These are phyloP conservation scores for Lasius platythorax DNA, from an alignment of 2,888 invertebrate genomes.

Conservation along the genomic window DNA sequence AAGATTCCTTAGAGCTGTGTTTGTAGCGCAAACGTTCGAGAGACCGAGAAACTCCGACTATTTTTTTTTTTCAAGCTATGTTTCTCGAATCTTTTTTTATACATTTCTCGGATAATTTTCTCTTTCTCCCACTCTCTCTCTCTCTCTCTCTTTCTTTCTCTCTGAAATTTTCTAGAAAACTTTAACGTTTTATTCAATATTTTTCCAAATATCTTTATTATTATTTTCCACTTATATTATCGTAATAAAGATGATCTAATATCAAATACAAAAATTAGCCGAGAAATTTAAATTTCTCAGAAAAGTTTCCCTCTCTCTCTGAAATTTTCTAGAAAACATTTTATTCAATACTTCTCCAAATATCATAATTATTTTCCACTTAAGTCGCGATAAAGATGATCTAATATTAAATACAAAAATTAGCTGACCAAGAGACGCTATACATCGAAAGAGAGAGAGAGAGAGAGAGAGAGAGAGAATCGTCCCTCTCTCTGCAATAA, in stretches of 20 bases:
- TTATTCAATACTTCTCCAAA: neutral
- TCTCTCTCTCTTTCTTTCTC: neutral
- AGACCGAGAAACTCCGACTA: neutral
- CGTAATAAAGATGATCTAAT: no score
- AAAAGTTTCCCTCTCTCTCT: no score
- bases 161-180: neutral
- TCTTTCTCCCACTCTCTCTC: no score
- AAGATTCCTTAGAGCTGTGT: neutral
- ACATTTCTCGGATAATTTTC: neutral
- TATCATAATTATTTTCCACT: neutral
- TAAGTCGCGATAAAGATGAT: neutral
- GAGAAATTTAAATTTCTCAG: no score
- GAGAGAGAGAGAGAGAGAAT: neutral
- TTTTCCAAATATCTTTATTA: neutral
- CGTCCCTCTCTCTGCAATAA: neutral
- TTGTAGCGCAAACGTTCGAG: neutral
- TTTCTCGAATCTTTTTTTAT: constrained; percentile 12
- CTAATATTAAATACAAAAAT: neutral
- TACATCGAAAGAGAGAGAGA: no score
- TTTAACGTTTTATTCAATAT: neutral
- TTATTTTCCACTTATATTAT: neutral
- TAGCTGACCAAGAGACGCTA: no score
- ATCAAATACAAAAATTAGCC: no score
- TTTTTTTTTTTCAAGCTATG: neutral
- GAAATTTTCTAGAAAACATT: neutral